Evolutionary conservation across 2,888 invertebrate species (phyloP).

Genomic region (Euspilapteryx auroguttella): DNA sequence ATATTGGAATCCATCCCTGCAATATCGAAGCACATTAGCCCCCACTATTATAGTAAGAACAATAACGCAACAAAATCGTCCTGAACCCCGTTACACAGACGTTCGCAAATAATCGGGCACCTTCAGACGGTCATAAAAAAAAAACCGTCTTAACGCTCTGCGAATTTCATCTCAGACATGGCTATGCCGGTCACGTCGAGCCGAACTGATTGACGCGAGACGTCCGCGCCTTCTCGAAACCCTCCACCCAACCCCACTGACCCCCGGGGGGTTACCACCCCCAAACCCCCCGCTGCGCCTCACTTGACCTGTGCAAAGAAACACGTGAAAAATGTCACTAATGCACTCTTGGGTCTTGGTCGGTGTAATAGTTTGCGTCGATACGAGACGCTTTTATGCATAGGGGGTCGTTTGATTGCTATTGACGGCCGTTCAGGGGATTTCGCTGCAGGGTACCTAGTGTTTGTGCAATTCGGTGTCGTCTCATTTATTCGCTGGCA

Average conservation of each 20-base stretch:
- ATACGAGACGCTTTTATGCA: too few species aligned
- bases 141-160: conserved; percentile 28
- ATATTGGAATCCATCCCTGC: too few species aligned
- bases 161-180: conserved; percentile 18
- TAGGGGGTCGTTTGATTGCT: too few species aligned
- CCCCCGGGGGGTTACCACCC: conserved; percentile 9
- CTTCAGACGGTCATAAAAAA: conserved; percentile 30
- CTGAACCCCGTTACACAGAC: conserved; percentile 9
- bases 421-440: too few species aligned
- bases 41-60: too few species aligned
- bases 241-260: conserved; percentile 9
- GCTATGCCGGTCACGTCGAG: conserved; percentile 52
- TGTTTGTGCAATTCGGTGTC: too few species aligned
- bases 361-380: too few species aligned
- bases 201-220: conserved; percentile 58
- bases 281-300: conserved; percentile 11
- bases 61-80: too few species aligned
- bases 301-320: conserved; percentile 45
- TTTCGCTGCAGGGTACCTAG: too few species aligned
- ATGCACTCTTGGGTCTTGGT: conserved; percentile 26
- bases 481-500: too few species aligned
- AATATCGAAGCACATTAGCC: too few species aligned
- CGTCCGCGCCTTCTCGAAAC: conserved; percentile 34
- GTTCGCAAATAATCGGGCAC: conserved; percentile 24
- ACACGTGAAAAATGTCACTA: conserved; percentile 59